phyloP scores from a whole-genome alignment of 2,797 vertebrate genomes.

The Molossus molossus region DNA sequence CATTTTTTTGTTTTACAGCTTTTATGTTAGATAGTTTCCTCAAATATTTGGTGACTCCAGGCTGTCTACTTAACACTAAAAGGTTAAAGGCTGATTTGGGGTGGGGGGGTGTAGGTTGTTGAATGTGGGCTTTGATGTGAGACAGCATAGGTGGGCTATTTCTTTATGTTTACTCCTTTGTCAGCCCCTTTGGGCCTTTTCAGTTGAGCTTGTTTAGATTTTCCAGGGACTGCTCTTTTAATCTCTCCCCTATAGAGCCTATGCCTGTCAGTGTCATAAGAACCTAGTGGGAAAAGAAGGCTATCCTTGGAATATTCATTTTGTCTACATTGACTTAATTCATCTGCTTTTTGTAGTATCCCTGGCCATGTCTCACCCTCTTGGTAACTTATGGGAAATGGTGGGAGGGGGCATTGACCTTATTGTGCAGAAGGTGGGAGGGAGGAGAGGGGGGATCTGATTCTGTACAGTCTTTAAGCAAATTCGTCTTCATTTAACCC shows the following conservation, averaged over 20 bases:
- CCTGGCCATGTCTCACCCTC: background rate
- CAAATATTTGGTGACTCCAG: background rate
- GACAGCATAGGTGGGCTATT: background rate
- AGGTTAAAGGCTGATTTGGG: background rate
- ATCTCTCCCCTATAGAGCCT: background rate
- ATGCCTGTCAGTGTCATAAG: background rate
- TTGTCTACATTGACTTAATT: background rate
- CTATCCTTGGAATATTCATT: background rate
- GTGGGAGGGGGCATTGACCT: background rate
- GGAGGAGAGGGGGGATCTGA: background rate
- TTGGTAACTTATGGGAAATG: background rate
- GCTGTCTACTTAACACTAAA: background rate
- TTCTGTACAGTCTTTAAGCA: background rate
- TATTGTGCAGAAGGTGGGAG: background rate
- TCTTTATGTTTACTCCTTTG: background rate
- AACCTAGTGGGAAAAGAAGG: background rate
- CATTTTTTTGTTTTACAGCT: background rate
- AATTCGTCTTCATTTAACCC: background rate
- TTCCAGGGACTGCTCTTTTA: background rate
- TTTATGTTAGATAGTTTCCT: constrained; percentile 10
- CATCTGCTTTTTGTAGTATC: background rate
- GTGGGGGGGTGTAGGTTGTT: background rate
- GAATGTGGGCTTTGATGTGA: background rate
- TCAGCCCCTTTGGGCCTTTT: background rate
- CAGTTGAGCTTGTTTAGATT: background rate